These are phyloP conservation scores for Heterodera carotae DNA, from an alignment of 1,140 invertebrate genomes.

Conservation along the genomic window DNA sequence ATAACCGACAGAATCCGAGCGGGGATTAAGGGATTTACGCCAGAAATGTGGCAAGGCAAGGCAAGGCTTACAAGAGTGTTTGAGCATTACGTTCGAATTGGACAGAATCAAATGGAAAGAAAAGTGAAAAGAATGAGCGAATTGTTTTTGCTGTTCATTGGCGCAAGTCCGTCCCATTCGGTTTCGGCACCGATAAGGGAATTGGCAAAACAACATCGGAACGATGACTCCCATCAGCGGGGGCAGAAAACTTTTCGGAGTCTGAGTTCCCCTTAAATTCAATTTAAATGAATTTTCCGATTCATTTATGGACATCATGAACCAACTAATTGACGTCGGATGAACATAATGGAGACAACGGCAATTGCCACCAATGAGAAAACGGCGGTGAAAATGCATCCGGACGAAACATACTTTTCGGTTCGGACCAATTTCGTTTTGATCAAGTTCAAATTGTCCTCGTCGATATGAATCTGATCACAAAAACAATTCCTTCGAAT, in stretches of 20 bases:
- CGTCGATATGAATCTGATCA: constrained; percentile 44
- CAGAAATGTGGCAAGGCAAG: not conserved
- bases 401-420: constrained; percentile 38
- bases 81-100: not conserved
- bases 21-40: not conserved
- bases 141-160: not conserved
- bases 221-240: not conserved
- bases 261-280: not conserved
- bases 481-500: not conserved
- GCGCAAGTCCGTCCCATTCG: not conserved
- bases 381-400: constrained; percentile 27
- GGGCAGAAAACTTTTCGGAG: not conserved
- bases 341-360: constrained; percentile 41
- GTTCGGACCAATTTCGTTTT: constrained; percentile 45
- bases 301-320: not conserved
- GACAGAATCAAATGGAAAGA: too few species aligned
- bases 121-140: not conserved
- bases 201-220: constrained; percentile 24
- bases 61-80: not conserved
- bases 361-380: constrained; percentile 35
- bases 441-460: constrained; percentile 42
- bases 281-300: not conserved
- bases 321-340: not conserved
- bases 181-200: constrained; percentile 7
- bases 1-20: not conserved